Percentiles rank a stretch among this genome's conserved stretches.
Evolutionary conservation across 1,140 invertebrate genomes (phyloP).

Genomic region (Atta cephalotes): DNA sequence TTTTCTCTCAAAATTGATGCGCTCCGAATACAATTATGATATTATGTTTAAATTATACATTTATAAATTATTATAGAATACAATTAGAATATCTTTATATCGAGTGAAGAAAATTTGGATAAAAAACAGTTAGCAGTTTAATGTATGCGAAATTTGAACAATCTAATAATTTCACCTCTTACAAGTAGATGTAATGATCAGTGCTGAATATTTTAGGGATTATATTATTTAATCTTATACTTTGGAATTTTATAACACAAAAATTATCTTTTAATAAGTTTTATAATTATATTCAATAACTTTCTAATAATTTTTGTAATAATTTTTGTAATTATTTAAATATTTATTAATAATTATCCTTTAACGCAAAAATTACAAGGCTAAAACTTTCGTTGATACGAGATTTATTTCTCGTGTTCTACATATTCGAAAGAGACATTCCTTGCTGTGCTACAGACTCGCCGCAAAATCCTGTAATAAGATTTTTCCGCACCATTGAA

Average conservation of each 20-base stretch:
- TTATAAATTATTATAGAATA: too few species aligned
- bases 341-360: neutral
- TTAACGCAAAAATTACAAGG: neutral
- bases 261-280: neutral
- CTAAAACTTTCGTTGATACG: conserved; percentile 3
- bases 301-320: neutral
- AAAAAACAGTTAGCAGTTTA: neutral
- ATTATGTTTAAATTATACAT: neutral
- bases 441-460: neutral
- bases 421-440: neutral
- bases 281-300: neutral
- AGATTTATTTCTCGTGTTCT: neutral
- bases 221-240: neutral
- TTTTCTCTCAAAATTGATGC: neutral
- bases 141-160: neutral
- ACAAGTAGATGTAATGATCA: neutral
- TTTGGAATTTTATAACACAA: neutral
- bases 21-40: neutral
- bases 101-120: neutral
- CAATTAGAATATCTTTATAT: neutral
- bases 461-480: conserved; percentile 12
- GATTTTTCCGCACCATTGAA: conserved; percentile 42
- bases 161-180: neutral
- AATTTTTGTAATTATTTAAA: too few species aligned
- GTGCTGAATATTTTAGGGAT: neutral